phyloP scores from a whole-genome alignment of 2,797 vertebrate genomes.

The Mus minutoides region DNA sequence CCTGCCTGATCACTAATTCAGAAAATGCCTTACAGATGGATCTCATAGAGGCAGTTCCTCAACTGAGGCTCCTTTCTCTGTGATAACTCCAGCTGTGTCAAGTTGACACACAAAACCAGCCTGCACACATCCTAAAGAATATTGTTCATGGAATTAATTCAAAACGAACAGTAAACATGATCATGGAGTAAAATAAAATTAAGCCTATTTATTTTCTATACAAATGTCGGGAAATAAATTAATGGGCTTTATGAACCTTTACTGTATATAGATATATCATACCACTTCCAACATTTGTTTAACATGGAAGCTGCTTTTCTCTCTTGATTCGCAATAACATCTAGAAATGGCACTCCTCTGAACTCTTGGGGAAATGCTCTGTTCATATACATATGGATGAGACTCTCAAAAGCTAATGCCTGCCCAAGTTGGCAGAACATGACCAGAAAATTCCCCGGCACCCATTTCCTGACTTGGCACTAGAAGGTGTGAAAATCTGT shows the following conservation, averaged over 20 bases:
- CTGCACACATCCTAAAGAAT: background rate
- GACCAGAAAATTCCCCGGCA: background rate
- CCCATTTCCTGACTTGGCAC: background rate
- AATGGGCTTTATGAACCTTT: background rate
- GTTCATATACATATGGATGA: background rate
- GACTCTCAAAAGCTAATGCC: background rate
- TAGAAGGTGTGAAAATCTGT: conserved; percentile 41
- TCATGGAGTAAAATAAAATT: background rate
- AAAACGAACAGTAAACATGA: background rate
- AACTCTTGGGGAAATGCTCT: background rate
- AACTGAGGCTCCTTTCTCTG: background rate
- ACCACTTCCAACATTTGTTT: background rate
- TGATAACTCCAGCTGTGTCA: background rate
- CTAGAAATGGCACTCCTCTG: background rate
- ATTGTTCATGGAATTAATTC: background rate
- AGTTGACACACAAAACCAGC: background rate
- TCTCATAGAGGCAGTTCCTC: background rate
- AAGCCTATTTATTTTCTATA: background rate
- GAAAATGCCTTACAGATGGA: background rate
- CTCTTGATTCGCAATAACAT: background rate
- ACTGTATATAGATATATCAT: background rate
- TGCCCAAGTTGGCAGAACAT: conserved; percentile 15
- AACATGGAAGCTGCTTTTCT: conserved; percentile 15
- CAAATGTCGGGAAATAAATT: background rate
- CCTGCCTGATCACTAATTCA: background rate